Conservation (phyloP, 92 coral and sea anemone species). For the Pocillopora grandis region DNA sequence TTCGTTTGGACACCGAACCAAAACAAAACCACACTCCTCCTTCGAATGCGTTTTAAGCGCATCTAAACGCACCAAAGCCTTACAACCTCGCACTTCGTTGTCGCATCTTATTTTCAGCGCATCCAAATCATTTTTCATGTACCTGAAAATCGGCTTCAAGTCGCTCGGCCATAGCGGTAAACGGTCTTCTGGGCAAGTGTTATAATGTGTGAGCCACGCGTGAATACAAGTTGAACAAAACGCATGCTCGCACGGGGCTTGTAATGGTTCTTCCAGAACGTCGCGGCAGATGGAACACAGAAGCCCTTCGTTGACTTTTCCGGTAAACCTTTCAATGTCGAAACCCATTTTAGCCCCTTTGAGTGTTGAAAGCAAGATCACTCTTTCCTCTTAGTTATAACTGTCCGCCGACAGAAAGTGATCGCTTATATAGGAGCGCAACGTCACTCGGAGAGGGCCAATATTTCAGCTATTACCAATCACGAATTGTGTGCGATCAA, state of each 20-base stretch:
- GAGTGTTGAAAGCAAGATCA: slow-evolving; percentile 15
- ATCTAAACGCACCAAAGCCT: slow-evolving; percentile 69
- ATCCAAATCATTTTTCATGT: slow-evolving; percentile 86
- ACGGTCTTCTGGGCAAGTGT: slow-evolving; percentile 90
- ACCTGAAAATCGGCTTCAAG: slow-evolving; percentile 81
- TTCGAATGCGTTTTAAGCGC: slow-evolving; percentile 71
- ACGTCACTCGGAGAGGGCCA: slow-evolving; percentile 24
- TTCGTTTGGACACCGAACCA: slow-evolving; percentile 67
- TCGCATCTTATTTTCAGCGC: slow-evolving; percentile 82
- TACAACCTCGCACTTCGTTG: slow-evolving; percentile 77
- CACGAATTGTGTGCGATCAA: slow-evolving; percentile 8
- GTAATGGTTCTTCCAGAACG: slow-evolving; percentile 85
- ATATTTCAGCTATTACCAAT: slow-evolving; percentile 5
- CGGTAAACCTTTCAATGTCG: slow-evolving; percentile 86
- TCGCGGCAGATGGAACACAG: slow-evolving; percentile 86
- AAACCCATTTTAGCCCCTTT: slow-evolving; percentile 65
- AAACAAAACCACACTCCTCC: slow-evolving; percentile 80
- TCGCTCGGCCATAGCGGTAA: slow-evolving; percentile 87
- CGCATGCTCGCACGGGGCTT: slow-evolving; percentile 90
- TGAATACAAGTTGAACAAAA: slow-evolving; percentile 78
- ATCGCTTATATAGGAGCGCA: neutral
- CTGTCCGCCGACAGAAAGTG: neutral
- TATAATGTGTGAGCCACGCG: slow-evolving; percentile 85
- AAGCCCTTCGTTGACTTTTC: slow-evolving; percentile 80
- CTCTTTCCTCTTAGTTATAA: slow-evolving; percentile 12